Conservation (phyloP, 1,140 invertebrate genomes). For the Agrilus planipennis region DNA sequence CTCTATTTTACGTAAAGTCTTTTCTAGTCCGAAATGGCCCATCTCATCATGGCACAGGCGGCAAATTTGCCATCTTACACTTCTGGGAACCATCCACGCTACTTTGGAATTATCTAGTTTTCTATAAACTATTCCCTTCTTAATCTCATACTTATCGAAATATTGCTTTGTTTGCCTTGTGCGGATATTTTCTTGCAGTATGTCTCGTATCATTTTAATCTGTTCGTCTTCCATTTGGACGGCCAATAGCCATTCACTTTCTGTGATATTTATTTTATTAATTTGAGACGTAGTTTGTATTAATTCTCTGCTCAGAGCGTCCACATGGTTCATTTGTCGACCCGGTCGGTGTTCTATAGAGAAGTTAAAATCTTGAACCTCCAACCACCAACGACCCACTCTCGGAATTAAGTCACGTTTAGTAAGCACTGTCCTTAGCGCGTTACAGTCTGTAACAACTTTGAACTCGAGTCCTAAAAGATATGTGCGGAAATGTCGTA, state of each 20-base stretch:
- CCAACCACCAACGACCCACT: too few relatives aligned
- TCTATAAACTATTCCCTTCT: constrained; percentile 16
- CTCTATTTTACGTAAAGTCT: constrained; percentile 17
- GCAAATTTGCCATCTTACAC: constrained; percentile 17
- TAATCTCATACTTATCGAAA: constrained; percentile 17
- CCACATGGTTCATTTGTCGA: too few relatives aligned
- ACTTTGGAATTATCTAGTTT: constrained; percentile 7
- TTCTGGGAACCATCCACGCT: constrained; percentile 20
- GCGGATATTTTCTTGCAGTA: background rate
- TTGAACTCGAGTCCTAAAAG: too few relatives aligned
- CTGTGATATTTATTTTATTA: too few relatives aligned
- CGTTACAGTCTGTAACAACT: too few relatives aligned
- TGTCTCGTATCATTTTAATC: background rate
- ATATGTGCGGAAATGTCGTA: constrained; percentile 21
- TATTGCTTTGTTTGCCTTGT: constrained; percentile 9
- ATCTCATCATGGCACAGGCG: constrained; percentile 21
- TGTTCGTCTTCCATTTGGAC: background rate
- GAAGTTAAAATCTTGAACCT: too few relatives aligned
- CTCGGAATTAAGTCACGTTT: too few relatives aligned
- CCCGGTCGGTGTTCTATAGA: too few relatives aligned
- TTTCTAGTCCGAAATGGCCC: constrained; percentile 23
- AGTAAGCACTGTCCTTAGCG: too few relatives aligned
- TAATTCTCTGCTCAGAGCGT: too few relatives aligned
- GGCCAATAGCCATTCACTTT: too few relatives aligned
- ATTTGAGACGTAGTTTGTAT: too few relatives aligned